phyloP scores from a whole-genome alignment of 2,888 invertebrate genomes.

The Platypus cylindrus region DNA sequence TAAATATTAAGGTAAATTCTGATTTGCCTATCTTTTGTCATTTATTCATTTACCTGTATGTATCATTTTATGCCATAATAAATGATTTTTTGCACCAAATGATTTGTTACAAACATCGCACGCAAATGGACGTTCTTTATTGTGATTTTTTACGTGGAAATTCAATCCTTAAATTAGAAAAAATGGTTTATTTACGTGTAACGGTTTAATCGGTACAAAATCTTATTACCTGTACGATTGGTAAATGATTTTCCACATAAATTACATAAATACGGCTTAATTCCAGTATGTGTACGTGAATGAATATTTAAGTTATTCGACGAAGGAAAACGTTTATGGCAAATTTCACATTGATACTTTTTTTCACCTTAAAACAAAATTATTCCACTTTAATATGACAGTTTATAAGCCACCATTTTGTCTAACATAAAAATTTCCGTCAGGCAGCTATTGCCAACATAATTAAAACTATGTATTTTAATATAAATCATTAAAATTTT shows the following conservation, averaged over 20 bases:
- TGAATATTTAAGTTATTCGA: conserved; percentile 24
- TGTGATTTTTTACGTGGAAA: conserved; percentile 26
- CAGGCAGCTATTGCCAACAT: not conserved
- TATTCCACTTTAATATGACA: not conserved
- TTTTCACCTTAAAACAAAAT: conserved; percentile 19
- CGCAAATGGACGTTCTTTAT: conserved; percentile 26
- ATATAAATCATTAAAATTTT: too few relatives aligned
- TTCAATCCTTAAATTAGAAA: conserved; percentile 15
- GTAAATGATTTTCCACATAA: conserved; percentile 25
- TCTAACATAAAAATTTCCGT: too few relatives aligned
- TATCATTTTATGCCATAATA: conserved; percentile 25
- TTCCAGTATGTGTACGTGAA: conserved; percentile 23
- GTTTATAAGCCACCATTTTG: too few relatives aligned
- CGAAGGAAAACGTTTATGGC: conserved; percentile 23
- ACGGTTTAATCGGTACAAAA: too few relatives aligned
- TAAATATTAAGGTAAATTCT: not conserved
- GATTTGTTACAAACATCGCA: conserved; percentile 26
- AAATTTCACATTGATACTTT: conserved; percentile 22
- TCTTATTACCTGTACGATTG: conserved; percentile 23
- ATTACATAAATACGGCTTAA: conserved; percentile 25
- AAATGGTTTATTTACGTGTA: too few relatives aligned
- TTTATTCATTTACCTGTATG: conserved; percentile 22
- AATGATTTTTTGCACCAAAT: conserved; percentile 26
- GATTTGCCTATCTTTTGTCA: not conserved
- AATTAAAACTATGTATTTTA: not conserved